phyloP scores from a whole-genome alignment of 1,140 invertebrate species.

The Heliconius eleuchia region DNA sequence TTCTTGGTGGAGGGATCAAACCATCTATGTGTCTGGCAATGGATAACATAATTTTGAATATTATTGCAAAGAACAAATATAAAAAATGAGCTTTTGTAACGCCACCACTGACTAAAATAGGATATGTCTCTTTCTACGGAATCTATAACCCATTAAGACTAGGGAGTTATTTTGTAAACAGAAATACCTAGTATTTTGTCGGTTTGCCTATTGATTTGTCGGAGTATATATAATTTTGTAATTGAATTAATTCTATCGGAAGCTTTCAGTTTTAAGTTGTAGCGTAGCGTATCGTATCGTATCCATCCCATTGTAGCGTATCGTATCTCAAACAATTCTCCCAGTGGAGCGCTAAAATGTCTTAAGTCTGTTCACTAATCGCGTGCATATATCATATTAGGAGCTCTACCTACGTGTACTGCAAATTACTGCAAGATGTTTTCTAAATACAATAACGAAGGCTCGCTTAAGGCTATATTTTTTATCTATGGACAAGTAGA shows the following conservation, averaged over 20 bases:
- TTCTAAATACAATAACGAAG: slow-evolving; percentile 6
- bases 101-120: too few species aligned
- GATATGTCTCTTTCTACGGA: too few species aligned
- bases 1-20: too few species aligned
- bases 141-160: too few species aligned
- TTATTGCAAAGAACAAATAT: too few species aligned
- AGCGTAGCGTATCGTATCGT: fast-evolving
- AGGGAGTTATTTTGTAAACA: too few species aligned
- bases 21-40: too few species aligned
- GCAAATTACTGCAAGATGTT: slow-evolving; percentile 32
- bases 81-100: too few species aligned
- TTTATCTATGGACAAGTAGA: not conserved
- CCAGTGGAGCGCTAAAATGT: slow-evolving; percentile 29
- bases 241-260: too few species aligned
- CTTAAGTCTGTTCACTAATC: slow-evolving; percentile 34
- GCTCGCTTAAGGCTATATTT: not conserved
- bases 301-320: not conserved
- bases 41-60: too few species aligned
- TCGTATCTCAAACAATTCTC: not conserved
- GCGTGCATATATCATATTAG: slow-evolving; percentile 33
- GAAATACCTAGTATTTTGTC: too few species aligned
- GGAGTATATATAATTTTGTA: not conserved
- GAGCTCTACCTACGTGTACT: slow-evolving; percentile 29
- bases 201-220: not conserved
- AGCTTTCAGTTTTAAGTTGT: too few species aligned